Base-by-base conservation (phyloP, 2,888 invertebrate species). In the Barypeithes pellucidus region DNA sequence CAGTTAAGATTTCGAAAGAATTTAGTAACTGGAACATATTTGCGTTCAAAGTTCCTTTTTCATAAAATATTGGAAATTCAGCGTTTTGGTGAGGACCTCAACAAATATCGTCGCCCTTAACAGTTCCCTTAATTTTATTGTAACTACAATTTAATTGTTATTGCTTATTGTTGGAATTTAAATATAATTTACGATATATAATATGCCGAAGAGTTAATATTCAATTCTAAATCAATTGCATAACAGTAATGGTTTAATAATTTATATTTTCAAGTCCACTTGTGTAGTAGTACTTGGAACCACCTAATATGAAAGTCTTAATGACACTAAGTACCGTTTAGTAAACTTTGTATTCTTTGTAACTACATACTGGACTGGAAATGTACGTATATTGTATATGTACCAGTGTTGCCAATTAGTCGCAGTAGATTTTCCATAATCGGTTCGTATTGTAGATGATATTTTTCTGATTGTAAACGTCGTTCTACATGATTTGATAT, bases 191-290 rank as follows among this genome's bases (percentile, higher is more conserved):
- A 39, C 36, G 8, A 2, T 8, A n/a, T n/a, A 39, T 39, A 47
- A 47, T 20, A 11, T 20, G 20, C 14, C 5, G 7, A 43, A n/a
- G 16, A 43, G 43, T 43, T 14, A 29, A 45, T 12, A 43, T 8
- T 43, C 14, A 16, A 45, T 61, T 61, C 24, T 24, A 12, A 62
- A 14, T 47, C 7, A 43, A 45, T 62, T 62, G 12, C 62, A 12
- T 14, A 62, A 62, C 62, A 22, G 62, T 62, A 62, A 14, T 62
- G 14, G 45, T 62, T 62, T 47, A 45, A 62, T 62, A 62, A 43
- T 18, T 62, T 29, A 45, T 24, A 16, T 45, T 62, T 62, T 47
- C 45, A 43, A 47, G 62, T 62, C 11, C 12, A 39, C 36, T 20
- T 36, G 36, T 29, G 3, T 52, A 9, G 45, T 12, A 24, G 29